A percentile compares a stretch with the other conserved stretches of the same genome.
Evolutionary conservation across 2,888 invertebrate species (phyloP).

Genomic region (Ferdinandea cuprea): DNA sequence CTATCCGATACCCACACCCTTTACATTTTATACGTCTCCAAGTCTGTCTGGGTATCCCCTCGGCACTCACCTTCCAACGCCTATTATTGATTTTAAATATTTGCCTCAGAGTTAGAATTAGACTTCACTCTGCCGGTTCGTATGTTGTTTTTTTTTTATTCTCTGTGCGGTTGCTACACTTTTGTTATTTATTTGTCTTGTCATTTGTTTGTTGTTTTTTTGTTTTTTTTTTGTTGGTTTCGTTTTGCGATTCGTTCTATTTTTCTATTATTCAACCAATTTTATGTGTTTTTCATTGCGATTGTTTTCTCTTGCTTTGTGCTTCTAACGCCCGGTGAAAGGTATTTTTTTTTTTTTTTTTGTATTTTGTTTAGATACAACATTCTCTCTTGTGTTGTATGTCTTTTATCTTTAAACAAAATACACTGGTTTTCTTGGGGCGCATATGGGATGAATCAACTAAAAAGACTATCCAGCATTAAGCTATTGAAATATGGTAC

Average conservation of each 20-base stretch:
- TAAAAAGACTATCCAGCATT: not conserved
- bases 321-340: conserved; percentile 47
- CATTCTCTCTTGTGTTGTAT: conserved; percentile 15
- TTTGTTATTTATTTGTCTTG: conserved; percentile 43
- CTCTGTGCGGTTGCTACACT: conserved; percentile 69
- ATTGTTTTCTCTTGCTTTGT: conserved; percentile 55
- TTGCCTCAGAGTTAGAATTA: conserved; percentile 29
- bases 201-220: conserved; percentile 36
- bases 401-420: conserved; percentile 37
- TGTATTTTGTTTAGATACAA: conserved; percentile 12
- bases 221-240: conserved; percentile 6
- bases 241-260: conserved; percentile 26
- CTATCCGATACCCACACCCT: not conserved
- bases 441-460: not conserved
- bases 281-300: conserved; percentile 68
- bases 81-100: conserved; percentile 50
- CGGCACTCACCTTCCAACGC: conserved; percentile 17
- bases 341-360: conserved; percentile 67
- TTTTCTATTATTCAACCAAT: conserved; percentile 37
- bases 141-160: conserved; percentile 23
- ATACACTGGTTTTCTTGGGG: conserved; percentile 6
- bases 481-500: not conserved
- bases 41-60: no score
- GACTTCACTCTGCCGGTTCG: conserved; percentile 23
- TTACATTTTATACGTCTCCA: conserved; percentile 4